Evolutionary conservation across 1,140 invertebrate genomes (phyloP).

Genomic region (Bombus cullumanus): DNA sequence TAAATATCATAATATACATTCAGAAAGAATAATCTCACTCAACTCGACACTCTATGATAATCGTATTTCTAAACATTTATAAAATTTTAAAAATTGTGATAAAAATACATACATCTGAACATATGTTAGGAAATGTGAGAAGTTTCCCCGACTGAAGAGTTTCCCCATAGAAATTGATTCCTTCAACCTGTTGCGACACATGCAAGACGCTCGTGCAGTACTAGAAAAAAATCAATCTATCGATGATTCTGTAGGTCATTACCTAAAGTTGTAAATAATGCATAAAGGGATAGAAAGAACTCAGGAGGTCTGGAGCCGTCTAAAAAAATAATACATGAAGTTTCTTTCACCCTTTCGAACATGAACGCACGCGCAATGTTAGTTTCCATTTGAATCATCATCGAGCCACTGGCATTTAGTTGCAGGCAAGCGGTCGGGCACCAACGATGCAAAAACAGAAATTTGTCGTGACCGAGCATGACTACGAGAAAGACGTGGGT

Average conservation of each 20-base stretch:
- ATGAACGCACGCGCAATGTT: slow-evolving; percentile 7
- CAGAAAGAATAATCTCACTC: not conserved
- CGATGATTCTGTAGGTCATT: not conserved
- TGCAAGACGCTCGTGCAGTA: accelerated
- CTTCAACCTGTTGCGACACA: not conserved
- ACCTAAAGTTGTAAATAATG: not conserved
- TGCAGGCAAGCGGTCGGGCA: too few relatives aligned
- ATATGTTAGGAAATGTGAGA: too few relatives aligned
- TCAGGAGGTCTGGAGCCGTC: not conserved
- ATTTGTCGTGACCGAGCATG: slow-evolving; percentile 3
- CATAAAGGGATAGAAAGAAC: not conserved
- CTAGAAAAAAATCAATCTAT: slow-evolving; percentile 24
- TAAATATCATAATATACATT: too few relatives aligned
- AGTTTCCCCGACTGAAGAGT: not conserved
- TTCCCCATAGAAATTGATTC: not conserved
- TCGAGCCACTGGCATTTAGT: not conserved
- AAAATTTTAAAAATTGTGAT: not conserved
- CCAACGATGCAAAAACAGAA: not conserved
- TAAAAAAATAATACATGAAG: not conserved
- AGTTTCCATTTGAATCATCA: not conserved
- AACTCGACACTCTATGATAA: not conserved
- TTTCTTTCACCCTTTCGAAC: not conserved
- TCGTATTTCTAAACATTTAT: too few relatives aligned
- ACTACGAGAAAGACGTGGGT: not conserved
- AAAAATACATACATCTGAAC: not conserved